Evolutionary conservation across 2,797 vertebrate genomes (phyloP).

Genomic region (Ambastaia sidthimunki): DNA sequence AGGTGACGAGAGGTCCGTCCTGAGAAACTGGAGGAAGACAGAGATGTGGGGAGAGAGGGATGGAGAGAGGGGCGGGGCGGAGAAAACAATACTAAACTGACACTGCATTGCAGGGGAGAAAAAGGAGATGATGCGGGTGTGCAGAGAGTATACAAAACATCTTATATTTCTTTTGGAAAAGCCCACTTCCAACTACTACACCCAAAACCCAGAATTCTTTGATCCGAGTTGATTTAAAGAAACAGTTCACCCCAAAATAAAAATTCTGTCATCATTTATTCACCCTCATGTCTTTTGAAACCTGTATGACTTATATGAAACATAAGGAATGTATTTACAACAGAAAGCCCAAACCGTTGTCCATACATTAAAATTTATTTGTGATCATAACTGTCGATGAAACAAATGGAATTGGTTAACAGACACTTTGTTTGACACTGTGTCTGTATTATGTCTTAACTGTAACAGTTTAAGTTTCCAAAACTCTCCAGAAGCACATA

Average conservation of each 20-base stretch:
- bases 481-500: too few species aligned
- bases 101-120: slow-evolving; percentile 58
- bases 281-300: too few species aligned
- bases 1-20: slow-evolving; percentile 51
- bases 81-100: slow-evolving; percentile 38
- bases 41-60: slow-evolving; percentile 28
- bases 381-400: too few species aligned
- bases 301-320: too few species aligned
- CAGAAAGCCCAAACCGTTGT: too few species aligned
- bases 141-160: slow-evolving; percentile 16
- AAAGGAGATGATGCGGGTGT: background rate
- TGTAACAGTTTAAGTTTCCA: too few species aligned
- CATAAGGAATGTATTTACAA: too few species aligned
- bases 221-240: background rate
- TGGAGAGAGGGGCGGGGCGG: slow-evolving; percentile 21
- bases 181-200: background rate
- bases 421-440: too few species aligned
- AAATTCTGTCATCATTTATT: too few species aligned
- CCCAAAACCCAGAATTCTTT: background rate
- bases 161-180: background rate
- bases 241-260: background rate
- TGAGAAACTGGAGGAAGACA: slow-evolving; percentile 25
- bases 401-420: too few species aligned
- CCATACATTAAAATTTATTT: too few species aligned
- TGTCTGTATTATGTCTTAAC: too few species aligned